Percentiles rank a stretch among this genome's conserved stretches.
These are phyloP conservation scores for Sturnira hondurensis DNA, from an alignment of 2,113 vertebrate genomes.

Conservation along the genomic window DNA sequence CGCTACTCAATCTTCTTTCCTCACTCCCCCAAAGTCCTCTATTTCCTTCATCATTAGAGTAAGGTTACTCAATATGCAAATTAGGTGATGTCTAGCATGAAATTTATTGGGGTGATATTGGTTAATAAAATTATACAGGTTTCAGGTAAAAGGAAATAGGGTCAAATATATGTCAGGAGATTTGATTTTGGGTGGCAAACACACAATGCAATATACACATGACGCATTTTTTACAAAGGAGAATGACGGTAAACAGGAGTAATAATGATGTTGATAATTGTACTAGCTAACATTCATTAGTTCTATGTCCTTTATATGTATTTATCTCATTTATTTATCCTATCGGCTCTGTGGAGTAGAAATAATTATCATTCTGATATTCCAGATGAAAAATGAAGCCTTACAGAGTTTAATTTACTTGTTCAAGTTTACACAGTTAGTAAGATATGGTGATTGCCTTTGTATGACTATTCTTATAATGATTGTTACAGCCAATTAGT, in stretches of 20 bases:
- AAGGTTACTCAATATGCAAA: neutral
- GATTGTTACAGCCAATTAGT: neutral
- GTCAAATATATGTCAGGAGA: neutral
- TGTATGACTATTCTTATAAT: neutral
- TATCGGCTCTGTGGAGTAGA: neutral
- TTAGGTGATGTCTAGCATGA: neutral
- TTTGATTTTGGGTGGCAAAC: neutral
- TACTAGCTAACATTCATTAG: neutral
- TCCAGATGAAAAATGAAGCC: neutral
- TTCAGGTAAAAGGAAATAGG: neutral
- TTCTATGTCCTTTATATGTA: neutral
- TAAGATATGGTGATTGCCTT: neutral
- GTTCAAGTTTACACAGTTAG: neutral
- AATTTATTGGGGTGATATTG: neutral
- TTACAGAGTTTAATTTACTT: constrained; percentile 9
- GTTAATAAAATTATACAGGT: neutral
- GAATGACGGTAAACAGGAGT: neutral
- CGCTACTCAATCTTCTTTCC: neutral
- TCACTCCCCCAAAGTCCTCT: neutral
- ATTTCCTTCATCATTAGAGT: neutral
- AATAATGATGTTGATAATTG: neutral
- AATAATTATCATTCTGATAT: neutral
- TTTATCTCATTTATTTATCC: neutral
- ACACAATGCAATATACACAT: neutral
- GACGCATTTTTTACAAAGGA: neutral